These are phyloP conservation scores for Baryphthengus martii DNA, from an alignment of 2,113 vertebrate species.

Conservation along the genomic window DNA sequence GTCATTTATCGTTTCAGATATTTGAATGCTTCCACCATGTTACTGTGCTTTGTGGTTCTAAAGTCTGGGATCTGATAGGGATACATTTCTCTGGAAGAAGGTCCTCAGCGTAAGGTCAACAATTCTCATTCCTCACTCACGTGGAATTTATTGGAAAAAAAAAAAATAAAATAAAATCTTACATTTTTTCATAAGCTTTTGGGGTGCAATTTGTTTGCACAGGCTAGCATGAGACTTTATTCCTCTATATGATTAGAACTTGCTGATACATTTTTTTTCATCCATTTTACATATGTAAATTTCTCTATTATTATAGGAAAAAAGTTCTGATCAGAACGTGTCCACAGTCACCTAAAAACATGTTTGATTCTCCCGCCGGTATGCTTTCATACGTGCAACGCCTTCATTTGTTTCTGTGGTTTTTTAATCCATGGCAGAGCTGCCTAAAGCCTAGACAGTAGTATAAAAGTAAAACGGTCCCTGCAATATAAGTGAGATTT, in stretches of 20 bases:
- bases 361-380: background rate
- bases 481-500: accelerated
- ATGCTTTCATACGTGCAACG: background rate
- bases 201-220: background rate
- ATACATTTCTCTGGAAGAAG: background rate
- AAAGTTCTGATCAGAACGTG: background rate
- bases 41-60: background rate
- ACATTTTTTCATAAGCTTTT: background rate
- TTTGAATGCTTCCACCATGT: background rate
- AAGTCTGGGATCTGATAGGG: background rate
- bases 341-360: background rate
- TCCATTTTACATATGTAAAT: background rate
- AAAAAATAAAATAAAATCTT: background rate
- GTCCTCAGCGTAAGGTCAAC: background rate
- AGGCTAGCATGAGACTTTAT: background rate
- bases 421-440: background rate
- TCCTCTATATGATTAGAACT: background rate
- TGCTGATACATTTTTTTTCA: background rate
- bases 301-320: background rate
- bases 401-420: background rate
- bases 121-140: background rate
- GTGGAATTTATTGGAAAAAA: background rate
- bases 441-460: background rate
- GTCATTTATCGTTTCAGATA: background rate
- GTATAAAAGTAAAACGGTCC: background rate